Conservation (phyloP, 2,113 vertebrate genomes). For the Catharus minimus region DNA sequence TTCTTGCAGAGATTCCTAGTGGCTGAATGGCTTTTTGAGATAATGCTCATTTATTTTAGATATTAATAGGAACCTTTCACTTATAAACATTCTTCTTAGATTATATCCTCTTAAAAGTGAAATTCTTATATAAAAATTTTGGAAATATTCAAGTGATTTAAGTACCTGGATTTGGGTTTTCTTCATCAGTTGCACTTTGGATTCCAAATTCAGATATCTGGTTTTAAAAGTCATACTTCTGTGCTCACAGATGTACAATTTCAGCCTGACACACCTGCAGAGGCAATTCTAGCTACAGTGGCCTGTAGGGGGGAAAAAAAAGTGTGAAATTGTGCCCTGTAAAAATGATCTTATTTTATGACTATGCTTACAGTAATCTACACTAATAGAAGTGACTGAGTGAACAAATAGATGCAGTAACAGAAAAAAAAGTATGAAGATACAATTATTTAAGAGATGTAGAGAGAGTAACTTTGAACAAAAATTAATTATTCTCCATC, state of each 20-base stretch:
- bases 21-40: conserved; percentile 25
- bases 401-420: not conserved
- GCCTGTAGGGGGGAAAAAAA: no score
- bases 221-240: not conserved
- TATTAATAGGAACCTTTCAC: conserved; percentile 20
- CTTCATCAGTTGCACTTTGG: not conserved
- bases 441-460: not conserved
- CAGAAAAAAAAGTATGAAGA: not conserved
- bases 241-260: not conserved
- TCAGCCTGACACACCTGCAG: not conserved
- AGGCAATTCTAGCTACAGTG: not conserved
- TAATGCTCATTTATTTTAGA: conserved; percentile 27
- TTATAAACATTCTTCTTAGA: not conserved
- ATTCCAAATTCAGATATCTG: not conserved
- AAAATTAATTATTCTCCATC: not conserved
- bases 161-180: not conserved
- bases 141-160: not conserved
- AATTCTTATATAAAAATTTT: not conserved
- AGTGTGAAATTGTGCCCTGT: not conserved
- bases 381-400: not conserved
- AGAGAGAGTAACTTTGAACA: not conserved
- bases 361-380: not conserved
- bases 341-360: not conserved
- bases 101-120: not conserved
- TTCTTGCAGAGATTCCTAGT: conserved; percentile 5